Percentiles rank a stretch among this genome's conserved stretches.
Conservation (phyloP, 2,888 invertebrate genomes). For the Syrista parreyssii region DNA sequence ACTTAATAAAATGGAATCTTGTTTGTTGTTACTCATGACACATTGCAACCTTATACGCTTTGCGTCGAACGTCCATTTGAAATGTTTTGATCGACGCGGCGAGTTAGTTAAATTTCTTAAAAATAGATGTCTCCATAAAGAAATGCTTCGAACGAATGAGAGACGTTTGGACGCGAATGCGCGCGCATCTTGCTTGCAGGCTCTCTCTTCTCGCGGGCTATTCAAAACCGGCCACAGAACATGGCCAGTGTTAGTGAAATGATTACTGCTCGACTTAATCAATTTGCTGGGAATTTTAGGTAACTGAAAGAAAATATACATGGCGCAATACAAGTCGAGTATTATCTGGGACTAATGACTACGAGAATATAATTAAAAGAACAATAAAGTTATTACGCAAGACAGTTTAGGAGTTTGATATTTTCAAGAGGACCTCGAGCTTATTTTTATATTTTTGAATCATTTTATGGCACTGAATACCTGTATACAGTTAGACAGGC, state of each 20-base stretch:
- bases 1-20: slow-evolving; percentile 60
- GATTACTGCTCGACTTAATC: neutral
- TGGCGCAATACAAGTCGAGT: neutral
- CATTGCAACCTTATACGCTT: slow-evolving; percentile 13
- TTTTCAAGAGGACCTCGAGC: neutral
- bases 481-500: neutral
- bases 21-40: slow-evolving; percentile 60
- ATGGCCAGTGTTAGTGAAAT: neutral
- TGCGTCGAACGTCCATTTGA: neutral
- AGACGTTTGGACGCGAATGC: neutral
- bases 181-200: neutral
- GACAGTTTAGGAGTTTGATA: neutral
- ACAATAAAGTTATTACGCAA: neutral
- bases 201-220: neutral
- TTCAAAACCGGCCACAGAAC: neutral
- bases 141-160: neutral
- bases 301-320: neutral
- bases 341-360: neutral
- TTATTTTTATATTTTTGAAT: neutral
- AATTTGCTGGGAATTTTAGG: neutral
- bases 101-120: neutral
- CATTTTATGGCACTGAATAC: neutral
- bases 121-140: neutral
- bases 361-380: neutral
- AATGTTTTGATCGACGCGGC: neutral